phyloP scores from a whole-genome alignment of 2,797 vertebrate species.

The Bradypus variegatus region DNA sequence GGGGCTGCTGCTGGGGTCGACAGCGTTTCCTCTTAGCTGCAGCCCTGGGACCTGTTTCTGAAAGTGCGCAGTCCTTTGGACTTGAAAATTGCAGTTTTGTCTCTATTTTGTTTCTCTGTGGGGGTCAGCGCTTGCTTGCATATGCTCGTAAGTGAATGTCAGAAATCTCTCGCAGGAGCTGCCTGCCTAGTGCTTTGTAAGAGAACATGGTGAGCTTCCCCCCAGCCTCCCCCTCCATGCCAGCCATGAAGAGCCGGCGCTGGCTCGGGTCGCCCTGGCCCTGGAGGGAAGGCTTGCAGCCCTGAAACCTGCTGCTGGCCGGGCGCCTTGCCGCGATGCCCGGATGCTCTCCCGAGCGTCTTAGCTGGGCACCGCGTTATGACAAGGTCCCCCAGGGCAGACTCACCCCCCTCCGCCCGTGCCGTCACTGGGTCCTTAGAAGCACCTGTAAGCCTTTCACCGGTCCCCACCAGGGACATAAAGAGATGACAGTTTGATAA shows the following conservation, averaged over 20 bases:
- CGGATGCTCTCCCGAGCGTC: background rate
- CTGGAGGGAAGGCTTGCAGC: background rate
- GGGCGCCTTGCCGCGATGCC: rapidly evolving
- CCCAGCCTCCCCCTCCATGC: background rate
- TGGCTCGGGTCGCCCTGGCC: background rate
- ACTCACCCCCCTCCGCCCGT: background rate
- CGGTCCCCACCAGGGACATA: constrained; percentile 11
- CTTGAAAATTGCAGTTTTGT: constrained; percentile 14
- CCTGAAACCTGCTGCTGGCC: background rate
- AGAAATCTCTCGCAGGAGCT: background rate
- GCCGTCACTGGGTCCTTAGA: background rate
- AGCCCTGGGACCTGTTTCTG: background rate
- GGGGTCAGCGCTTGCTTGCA: constrained; percentile 20
- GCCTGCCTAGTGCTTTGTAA: background rate
- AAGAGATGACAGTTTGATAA: constrained; percentile 40
- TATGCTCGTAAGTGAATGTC: background rate
- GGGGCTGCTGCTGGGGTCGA: background rate
- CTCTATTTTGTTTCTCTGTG: background rate
- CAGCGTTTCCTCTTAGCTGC: background rate
- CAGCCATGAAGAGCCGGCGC: background rate
- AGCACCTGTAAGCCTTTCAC: background rate
- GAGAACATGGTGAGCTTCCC: background rate
- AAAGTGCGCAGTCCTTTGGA: background rate
- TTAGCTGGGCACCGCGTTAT: background rate
- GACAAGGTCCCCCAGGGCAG: background rate